Evolutionary conservation across 1,140 invertebrate species (phyloP), one percentile per base, ranked within the genome.

Genomic region (Papilio dardanus): DNA sequence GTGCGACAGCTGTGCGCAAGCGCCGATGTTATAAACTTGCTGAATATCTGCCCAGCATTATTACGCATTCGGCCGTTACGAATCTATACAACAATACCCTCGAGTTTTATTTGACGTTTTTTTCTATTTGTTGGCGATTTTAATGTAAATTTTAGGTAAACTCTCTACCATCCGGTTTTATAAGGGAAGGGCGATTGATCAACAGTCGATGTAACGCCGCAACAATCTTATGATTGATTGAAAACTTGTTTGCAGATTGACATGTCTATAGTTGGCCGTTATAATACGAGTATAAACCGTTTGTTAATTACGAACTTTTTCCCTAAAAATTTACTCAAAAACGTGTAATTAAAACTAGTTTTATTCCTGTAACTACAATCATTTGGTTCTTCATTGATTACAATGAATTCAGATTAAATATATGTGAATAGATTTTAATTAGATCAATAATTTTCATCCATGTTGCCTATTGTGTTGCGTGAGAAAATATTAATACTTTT

Each of bases 191-290:
- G 87, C 89, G 84, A 81, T 88, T 85, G 83, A 87, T 87, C 86
- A 87, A 85, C 86, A 83, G 86, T 84, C 88, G 83, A 85, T 86
- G 85, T 79, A 82, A 79, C 77, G 76, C 81, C 82, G 79, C 85
- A 91, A 92, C 91, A 93, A 92, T 91, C 90, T 91, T 90, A 79
- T 93, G 90, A 93, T 93, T 93, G 92, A 93, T 93, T 93, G 82
- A 84, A 90, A 92, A 92, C 92, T 91, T 77, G 91, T 93, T 92
- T 92, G 82, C 71, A 81, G 86, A 87, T 84, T 90, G 88, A 89
- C 87, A 79, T 77, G 73, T 82, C 77, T 77, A 81, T 85, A 42
- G 66, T 31, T 46, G 73, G 37, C 68, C 77, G 78, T 77, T 75
- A 75, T n/a, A 67, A 79, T 77, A n/a, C n/a, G n/a, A n/a, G n/a